Evolutionary conservation across 1,140 invertebrate species (phyloP).

Genomic region (Drosophila kikkawai): DNA sequence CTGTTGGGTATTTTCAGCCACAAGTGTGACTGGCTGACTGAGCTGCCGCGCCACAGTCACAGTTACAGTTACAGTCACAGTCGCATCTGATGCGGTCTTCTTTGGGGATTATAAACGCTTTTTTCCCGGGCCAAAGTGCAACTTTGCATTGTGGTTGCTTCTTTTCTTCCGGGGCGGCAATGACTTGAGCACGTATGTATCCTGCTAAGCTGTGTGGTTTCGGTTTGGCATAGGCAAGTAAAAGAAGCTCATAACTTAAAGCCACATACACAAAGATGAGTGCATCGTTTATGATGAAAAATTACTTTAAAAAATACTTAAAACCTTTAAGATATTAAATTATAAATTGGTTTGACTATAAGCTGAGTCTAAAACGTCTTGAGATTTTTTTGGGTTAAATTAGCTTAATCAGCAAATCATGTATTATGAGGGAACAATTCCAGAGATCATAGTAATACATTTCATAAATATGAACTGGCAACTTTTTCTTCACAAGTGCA

Average conservation of each 20-base stretch:
- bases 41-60: slow-evolving; percentile 38
- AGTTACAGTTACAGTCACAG: slow-evolving; percentile 34
- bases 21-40: slow-evolving; percentile 38
- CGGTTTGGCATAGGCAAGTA: not conserved
- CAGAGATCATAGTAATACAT: not conserved
- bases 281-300: not conserved
- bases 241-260: slow-evolving; percentile 6
- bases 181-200: slow-evolving; percentile 8
- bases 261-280: not conserved
- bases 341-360: not conserved
- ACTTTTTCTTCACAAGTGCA: slow-evolving; percentile 1
- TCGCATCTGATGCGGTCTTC: slow-evolving; percentile 56
- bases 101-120: slow-evolving; percentile 66
- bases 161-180: slow-evolving; percentile 10
- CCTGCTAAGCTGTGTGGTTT: slow-evolving; percentile 1
- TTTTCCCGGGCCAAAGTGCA: slow-evolving; percentile 34
- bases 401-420: not conserved
- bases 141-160: slow-evolving; percentile 18
- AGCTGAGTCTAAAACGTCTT: no score
- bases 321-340: no score
- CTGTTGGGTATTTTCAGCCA: slow-evolving; percentile 48
- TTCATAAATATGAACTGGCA: not conserved
- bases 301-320: no score
- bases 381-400: no score
- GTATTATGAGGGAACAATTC: not conserved